Evolutionary conservation across 2,797 vertebrate species (phyloP), one percentile per base, ranked within the genome.

Genomic region (Enteromius fasciolatus): DNA sequence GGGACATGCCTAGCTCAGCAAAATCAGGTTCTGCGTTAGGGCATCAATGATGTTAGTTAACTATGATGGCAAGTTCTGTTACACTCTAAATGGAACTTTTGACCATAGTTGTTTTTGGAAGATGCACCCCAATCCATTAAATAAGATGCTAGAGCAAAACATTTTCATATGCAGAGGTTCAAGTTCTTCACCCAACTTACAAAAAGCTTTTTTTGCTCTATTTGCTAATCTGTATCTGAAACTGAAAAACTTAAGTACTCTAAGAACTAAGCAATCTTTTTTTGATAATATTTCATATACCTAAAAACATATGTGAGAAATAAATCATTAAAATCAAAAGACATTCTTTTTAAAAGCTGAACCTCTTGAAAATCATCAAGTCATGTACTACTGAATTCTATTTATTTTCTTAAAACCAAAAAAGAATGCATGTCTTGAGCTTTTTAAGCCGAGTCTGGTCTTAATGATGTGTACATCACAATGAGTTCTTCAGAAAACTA

Each of bases 401-500:
- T 74, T 57, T 6, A 15, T 74, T 57, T 39, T 57, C 50, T 10
- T 1, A 1, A 23, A 23, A 57, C 31, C 31, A 33, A 33, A 46
- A 66, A 63, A 63, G 1, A 69, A 1, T 69, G 12, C 12, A 14
- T 39, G 66, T 81, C n/a, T 20, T 4, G 20, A n/a, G 54, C n/a
- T 64, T 81, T 70, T 70, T n/a, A 73, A 48, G n/a, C 63, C 1
- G 1, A 81, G 25, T 66, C 59, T 61, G 61, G 20, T 36, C 57
- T 70, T 64, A 63, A 82, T 41, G 36, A 83, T 41, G 77, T 23
- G 28, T 52, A 70, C 57, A 64, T 63, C 59, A 63, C 5, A 79
- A 82, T 81, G 57, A 59, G 39, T 61, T 78, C 52, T 36, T 57
- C 33, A 39, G 46, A 76, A 76, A 77, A 70, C 20, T 15, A 57